Evolutionary conservation across 2,888 invertebrate species (phyloP).

Genomic region (Drosophila lutescens): DNA sequence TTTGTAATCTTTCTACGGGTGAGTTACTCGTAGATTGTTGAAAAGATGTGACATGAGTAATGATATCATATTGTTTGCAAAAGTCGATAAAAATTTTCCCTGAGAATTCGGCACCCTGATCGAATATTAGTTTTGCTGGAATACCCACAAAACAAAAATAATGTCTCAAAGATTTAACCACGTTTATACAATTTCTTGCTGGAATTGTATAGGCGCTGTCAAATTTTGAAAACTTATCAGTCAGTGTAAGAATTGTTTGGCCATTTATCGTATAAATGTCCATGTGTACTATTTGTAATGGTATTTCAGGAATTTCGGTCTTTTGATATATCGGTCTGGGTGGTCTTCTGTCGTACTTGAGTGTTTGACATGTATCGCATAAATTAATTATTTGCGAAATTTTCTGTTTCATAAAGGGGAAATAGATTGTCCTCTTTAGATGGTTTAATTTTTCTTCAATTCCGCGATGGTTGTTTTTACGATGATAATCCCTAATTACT

Average conservation of each 20-base stretch:
- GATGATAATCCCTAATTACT: too few relatives aligned
- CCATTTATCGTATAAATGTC: conserved; percentile 42
- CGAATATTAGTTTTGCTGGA: too few relatives aligned
- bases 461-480: too few relatives aligned
- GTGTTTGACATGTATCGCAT: too few relatives aligned
- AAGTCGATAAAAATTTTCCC: conserved; percentile 41
- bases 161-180: too few relatives aligned
- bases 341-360: conserved; percentile 43
- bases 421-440: too few relatives aligned
- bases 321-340: background rate
- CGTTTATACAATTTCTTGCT: too few relatives aligned
- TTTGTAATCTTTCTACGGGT: background rate
- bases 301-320: conserved; percentile 38
- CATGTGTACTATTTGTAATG: conserved; percentile 43
- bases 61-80: background rate
- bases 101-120: conserved; percentile 24
- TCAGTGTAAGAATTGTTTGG: conserved; percentile 38
- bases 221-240: conserved; percentile 53
- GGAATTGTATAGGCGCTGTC: too few relatives aligned
- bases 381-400: too few relatives aligned
- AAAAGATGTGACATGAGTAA: background rate
- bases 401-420: too few relatives aligned
- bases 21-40: background rate
- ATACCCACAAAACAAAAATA: too few relatives aligned
- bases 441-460: too few relatives aligned